These are phyloP conservation scores for Drosophila antonietae DNA, from an alignment of 2,888 invertebrate species.

Conservation along the genomic window DNA sequence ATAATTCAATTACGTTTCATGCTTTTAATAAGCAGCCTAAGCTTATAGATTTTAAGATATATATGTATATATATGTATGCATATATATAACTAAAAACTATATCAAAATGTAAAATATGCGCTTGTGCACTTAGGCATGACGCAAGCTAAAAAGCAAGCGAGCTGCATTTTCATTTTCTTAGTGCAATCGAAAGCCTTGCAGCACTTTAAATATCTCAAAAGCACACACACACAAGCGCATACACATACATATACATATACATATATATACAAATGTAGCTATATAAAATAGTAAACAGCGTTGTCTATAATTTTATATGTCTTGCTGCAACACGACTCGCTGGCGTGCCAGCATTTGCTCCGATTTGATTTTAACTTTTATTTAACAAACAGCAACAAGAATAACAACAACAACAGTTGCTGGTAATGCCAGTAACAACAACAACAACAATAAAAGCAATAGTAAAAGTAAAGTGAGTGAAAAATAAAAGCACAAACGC, in stretches of 20 bases:
- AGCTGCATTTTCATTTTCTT: slow-evolving; percentile 60
- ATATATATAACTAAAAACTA: slow-evolving; percentile 19
- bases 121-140: slow-evolving; percentile 75
- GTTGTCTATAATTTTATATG: slow-evolving; percentile 77
- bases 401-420: slow-evolving; percentile 41
- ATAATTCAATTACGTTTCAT: slow-evolving; percentile 10
- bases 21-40: no score
- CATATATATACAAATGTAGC: slow-evolving; percentile 27
- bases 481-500: slow-evolving; percentile 62
- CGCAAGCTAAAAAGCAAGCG: slow-evolving; percentile 67
- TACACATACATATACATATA: slow-evolving; percentile 11
- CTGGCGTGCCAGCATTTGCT: slow-evolving; percentile 63
- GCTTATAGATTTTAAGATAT: not conserved
- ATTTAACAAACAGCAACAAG: slow-evolving; percentile 65
- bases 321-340: slow-evolving; percentile 69
- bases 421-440: slow-evolving; percentile 59
- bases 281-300: slow-evolving; percentile 56
- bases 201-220: slow-evolving; percentile 69
- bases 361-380: slow-evolving; percentile 77
- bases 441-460: slow-evolving; percentile 47
- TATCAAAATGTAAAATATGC: slow-evolving; percentile 66
- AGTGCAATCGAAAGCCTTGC: slow-evolving; percentile 74
- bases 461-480: slow-evolving; percentile 75
- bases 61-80: not conserved
- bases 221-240: slow-evolving; percentile 34